phyloP scores from a whole-genome alignment of 1,140 invertebrate genomes.

The Drosophila virilis region DNA sequence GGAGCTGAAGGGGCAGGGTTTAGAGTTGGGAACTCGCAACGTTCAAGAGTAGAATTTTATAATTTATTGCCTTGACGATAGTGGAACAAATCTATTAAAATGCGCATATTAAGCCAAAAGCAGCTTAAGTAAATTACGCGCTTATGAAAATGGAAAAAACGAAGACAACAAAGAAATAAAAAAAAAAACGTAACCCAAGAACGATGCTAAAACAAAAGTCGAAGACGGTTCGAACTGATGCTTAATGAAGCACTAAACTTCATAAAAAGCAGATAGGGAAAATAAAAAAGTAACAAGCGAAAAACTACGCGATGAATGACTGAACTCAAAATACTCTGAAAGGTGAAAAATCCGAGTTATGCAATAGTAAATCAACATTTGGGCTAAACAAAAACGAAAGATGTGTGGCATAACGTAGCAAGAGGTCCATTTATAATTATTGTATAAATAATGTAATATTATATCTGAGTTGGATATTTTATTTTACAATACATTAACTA shows the following conservation, averaged over 20 bases:
- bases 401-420: no score
- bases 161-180: constrained; percentile 13
- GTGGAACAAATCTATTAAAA: constrained; percentile 84
- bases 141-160: constrained; percentile 62
- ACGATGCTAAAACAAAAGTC: constrained; percentile 62
- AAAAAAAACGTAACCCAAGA: constrained; percentile 30
- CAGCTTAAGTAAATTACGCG: constrained; percentile 82
- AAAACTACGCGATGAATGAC: background rate
- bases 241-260: constrained; percentile 76
- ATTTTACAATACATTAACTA: no score
- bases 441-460: no score
- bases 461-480: no score
- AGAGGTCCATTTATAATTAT: no score
- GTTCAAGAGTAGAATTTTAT: constrained; percentile 60
- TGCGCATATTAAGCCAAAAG: constrained; percentile 82
- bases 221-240: constrained; percentile 57
- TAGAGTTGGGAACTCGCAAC: constrained; percentile 10
- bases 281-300: constrained; percentile 31
- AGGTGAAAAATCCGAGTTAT: background rate
- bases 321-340: constrained; percentile 18
- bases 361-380: no score
- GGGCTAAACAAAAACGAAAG: no score
- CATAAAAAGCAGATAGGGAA: constrained; percentile 27
- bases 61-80: constrained; percentile 83
- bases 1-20: background rate